Evolutionary conservation across 2,888 invertebrate genomes (phyloP), one percentile per base, ranked within the genome.

Genomic region (Drosophila algonquin): DNA sequence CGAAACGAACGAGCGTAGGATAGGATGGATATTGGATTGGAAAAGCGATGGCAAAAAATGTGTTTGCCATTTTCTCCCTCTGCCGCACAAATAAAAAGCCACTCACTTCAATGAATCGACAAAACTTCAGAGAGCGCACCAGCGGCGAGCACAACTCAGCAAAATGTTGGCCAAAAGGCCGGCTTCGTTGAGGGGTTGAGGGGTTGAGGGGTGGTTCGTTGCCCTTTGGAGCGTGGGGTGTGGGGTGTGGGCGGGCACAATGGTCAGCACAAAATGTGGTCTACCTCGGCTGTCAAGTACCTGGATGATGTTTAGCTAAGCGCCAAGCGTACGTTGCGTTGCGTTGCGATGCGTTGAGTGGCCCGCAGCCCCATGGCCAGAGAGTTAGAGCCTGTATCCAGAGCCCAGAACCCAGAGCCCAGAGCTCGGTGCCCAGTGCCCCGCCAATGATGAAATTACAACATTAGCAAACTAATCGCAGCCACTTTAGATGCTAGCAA

Each of bases 401-500:
- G 45, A 63, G 51, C 52, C 50, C 27, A 44, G 45, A 63, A 45
- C 52, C 50, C 27, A 27, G 27, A 27, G 27, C 8, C 27, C 27
- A 1, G 1, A 2, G 47, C 35, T 1, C 18, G 12, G 52, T 16
- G 18, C 18, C 27, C 68, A 12, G 27, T 54, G 54, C 59, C 60
- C 7, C 75, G 51, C 65, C 84, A 80, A 81, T 87, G 85, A 85
- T 85, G 80, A 87, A 85, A 85, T 87, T 87, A 87, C 83, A 85
- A 81, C 85, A 87, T 85, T 87, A 85, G 86, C 87, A 85, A 85
- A 85, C 87, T 85, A 85, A 85, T 85, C 88, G 83, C 76, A 85
- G 73, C 81, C 88, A 85, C 88, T 86, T 86, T 87, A 83, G 84
- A 86, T 86, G 85, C 85, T 72, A 72, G 62, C 72, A 77, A 73